Evolutionary conservation across 2,888 invertebrate species (phyloP).

Genomic region (Phymatocera aterrima): DNA sequence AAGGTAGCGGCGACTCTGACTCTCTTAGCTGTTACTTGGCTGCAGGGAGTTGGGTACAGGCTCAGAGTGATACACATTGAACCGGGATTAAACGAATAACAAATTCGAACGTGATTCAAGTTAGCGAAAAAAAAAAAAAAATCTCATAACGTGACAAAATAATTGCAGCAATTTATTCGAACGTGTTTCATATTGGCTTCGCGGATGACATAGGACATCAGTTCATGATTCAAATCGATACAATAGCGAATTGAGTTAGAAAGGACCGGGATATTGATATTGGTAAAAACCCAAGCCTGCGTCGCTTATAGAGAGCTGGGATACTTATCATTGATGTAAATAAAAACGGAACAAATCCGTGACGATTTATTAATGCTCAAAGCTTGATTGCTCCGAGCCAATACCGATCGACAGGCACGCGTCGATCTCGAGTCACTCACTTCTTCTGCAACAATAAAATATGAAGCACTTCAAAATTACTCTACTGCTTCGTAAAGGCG

Average conservation of each 20-base stretch:
- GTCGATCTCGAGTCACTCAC: too few relatives aligned
- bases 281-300: neutral
- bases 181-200: neutral
- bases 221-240: neutral
- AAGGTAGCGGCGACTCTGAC: slow-evolving; percentile 65
- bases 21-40: slow-evolving; percentile 12
- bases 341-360: neutral
- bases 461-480: too few relatives aligned
- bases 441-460: too few relatives aligned
- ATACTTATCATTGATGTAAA: neutral
- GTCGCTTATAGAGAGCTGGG: slow-evolving; percentile 11
- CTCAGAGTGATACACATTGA: slow-evolving; percentile 26
- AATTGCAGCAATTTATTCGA: neutral
- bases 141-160: neutral
- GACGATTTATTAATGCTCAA: neutral
- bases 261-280: slow-evolving; percentile 14
- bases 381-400: too few relatives aligned
- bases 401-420: too few relatives aligned
- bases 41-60: slow-evolving; percentile 28
- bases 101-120: slow-evolving; percentile 7
- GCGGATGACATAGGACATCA: neutral
- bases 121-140: neutral
- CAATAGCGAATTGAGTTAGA: slow-evolving; percentile 10
- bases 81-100: slow-evolving; percentile 6
- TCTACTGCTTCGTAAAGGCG: too few relatives aligned